Base-by-base conservation (phyloP, 2,113 vertebrate genomes). In the Mirounga angustirostris region DNA sequence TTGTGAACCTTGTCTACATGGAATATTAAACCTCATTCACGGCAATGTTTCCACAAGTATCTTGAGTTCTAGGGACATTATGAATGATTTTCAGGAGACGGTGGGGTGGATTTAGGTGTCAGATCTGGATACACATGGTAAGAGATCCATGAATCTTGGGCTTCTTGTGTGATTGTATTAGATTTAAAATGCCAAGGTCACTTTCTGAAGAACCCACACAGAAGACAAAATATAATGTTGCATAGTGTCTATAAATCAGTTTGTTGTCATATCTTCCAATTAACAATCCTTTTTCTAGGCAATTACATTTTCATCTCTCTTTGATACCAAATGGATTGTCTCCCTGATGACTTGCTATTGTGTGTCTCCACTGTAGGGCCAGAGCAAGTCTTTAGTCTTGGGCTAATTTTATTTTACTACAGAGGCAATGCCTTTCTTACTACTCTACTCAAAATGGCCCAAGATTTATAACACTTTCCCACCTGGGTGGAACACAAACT, bases 201-300 rank as follows among this genome's bases (percentile, higher is more conserved):
- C 99, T 99, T 98, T 99, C 99, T 88, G 99, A 99, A 86, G 99
- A 99, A 98, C 99, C 99, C 97, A 99, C 99, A 97, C 99, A 99
- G 98, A 99, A 99, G 97, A 99, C 99, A 99, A 99, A 99, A 99
- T 99, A 99, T 61, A 99, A 99, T 0, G 99, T 99, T 96, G 99
- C 99, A 89, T 99, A 99, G 98, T 99, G 99, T 98, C 99, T 99
- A 98, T 99, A 99, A 98, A 99, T 99, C 82, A 99, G 99, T 97
- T 99, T 99, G 99, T 99, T 99, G 98, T 99, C 99, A 40, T 99
- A 99, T 93, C 99, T 99, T 84, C 99, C 99, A 95, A 99, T 99
- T 98, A 99, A 99, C 15, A 69, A 69, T n/a, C 18, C 33, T 69
- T 16, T 14, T 69, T 69, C 65, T 9, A n/a, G 33, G 65, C 33